phyloP scores from a whole-genome alignment of 53 echinoderm and acorn worm genomes.

The Stichopus horrens region DNA sequence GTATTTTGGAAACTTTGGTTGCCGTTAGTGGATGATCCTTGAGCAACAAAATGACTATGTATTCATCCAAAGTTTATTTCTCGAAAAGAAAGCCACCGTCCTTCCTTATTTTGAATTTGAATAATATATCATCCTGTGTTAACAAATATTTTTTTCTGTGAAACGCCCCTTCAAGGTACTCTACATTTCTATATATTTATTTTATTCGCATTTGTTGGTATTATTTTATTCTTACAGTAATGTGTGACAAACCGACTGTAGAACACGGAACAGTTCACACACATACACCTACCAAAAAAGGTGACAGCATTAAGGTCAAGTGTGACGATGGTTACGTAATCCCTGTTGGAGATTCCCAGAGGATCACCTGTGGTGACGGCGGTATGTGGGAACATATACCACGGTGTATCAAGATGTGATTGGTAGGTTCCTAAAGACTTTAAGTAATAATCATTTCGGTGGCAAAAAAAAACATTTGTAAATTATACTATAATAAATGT shows the following conservation, averaged over 20 bases:
- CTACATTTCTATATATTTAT: background rate
- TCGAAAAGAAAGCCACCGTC: too few species aligned
- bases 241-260: background rate
- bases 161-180: background rate
- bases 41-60: too few species aligned
- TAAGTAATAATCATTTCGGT: too few species aligned
- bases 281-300: background rate
- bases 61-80: too few species aligned
- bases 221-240: background rate
- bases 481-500: too few species aligned
- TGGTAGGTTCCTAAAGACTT: too few species aligned
- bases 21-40: too few species aligned
- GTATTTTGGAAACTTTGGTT: too few species aligned
- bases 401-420: background rate
- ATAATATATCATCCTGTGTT: too few species aligned
- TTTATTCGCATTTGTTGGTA: background rate
- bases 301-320: background rate
- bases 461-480: too few species aligned
- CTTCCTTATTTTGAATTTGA: too few species aligned
- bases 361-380: slow-evolving; percentile 26
- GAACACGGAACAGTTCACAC: background rate
- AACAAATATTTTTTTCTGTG: background rate
- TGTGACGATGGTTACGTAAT: slow-evolving; percentile 32
- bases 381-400: slow-evolving; percentile 15
- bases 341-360: background rate